Evolutionary conservation across 2,888 invertebrate genomes (phyloP), one percentile per base, ranked within the genome.

Genomic region (Scaptodrosophila latifasciaeformis): DNA sequence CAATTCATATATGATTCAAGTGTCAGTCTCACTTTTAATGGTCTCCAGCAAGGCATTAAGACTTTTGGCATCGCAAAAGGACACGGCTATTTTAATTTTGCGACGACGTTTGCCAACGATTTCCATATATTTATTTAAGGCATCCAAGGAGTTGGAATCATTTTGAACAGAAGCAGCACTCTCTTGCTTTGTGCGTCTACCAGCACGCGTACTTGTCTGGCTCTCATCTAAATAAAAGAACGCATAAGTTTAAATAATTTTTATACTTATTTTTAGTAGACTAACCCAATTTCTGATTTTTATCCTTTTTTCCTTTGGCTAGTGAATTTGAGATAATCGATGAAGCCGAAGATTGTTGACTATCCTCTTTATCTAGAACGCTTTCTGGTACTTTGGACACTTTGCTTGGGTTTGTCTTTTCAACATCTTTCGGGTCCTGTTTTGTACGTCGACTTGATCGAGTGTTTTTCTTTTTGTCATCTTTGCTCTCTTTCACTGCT

Each of bases 61-160:
- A 1, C 54, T 54, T 0, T 9, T 7, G 4, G 43, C 40, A 21
- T 69, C 52, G 40, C 80, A 80, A 70, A 61, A 57, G 9, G 80
- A 64, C 1, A 74, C 18, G 2, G 58, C 10, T 10, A 72, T 17
- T 44, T 53, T 66, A 2, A 72, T 40, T 55, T 57, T 72, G n/a
- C 62, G 48, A 1, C 64, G 19, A 0, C 18, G n/a, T 3, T 1
- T 17, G 54, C 60, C 49, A n/a, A 74, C 46, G 24, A 34, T 19
- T 18, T 54, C 50, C 2, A 72, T 21, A 47, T 77, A 70, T 1
- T 49, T 43, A 34, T 64, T 77, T 1, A 72, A 12, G 1, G 31
- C 61, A 62, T 3, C 2, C 1, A 1, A 7, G 19, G 10, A 9
- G 2, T 2, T 1, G 1, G 18, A 2, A 37, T 4, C 10, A 15